Conservation (phyloP, 2,888 invertebrate genomes). For the Leptinotarsa juncta region DNA sequence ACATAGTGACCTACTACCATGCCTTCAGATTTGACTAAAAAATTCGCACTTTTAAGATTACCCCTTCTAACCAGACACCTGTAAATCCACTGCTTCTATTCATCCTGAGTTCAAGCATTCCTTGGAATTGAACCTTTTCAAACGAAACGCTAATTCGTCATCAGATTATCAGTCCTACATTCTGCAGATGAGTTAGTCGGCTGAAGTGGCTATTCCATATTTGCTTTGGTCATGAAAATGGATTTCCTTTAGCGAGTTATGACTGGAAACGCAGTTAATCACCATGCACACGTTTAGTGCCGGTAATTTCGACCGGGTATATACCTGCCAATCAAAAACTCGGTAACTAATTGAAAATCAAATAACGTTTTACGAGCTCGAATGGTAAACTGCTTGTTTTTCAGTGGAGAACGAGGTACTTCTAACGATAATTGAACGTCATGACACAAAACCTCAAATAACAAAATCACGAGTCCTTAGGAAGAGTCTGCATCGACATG, state of each 20-base stretch:
- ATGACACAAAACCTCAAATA: too few relatives aligned
- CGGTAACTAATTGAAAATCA: constrained; percentile 9
- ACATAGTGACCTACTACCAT: too few relatives aligned
- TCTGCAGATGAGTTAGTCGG: constrained; percentile 1
- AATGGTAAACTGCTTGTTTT: not conserved
- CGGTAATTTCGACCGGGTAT: not conserved
- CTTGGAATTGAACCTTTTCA: constrained; percentile 1
- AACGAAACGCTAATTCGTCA: not conserved
- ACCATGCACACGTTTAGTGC: not conserved
- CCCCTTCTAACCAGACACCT: too few relatives aligned
- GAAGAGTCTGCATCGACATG: too few relatives aligned
- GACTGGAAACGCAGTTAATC: not conserved
- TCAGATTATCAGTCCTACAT: not conserved
- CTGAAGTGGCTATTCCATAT: not conserved
- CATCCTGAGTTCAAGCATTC: not conserved
- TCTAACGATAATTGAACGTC: too few relatives aligned
- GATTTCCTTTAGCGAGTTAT: not conserved
- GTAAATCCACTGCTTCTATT: not conserved
- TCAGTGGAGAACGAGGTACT: not conserved
- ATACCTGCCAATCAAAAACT: not conserved
- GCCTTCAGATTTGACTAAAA: too few relatives aligned
- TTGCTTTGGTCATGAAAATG: constrained; percentile 1
- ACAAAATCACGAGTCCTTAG: too few relatives aligned
- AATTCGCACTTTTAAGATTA: too few relatives aligned
- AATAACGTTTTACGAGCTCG: not conserved